Percentiles rank a stretch among this genome's conserved stretches.
Conservation (phyloP, 2,888 invertebrate species). For the Hydraecia micacea region DNA sequence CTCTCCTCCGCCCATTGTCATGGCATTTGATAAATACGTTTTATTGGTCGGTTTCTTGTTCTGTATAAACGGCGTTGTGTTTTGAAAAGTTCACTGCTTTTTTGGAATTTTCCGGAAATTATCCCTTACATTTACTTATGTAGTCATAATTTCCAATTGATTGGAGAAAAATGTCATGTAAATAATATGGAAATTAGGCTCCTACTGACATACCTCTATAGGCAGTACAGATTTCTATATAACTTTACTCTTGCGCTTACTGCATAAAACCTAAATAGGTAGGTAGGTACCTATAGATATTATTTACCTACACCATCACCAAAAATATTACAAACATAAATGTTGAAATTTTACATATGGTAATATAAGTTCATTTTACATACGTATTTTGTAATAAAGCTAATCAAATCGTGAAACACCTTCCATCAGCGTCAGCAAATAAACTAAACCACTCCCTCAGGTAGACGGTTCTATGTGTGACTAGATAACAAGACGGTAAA, state of each 20-base stretch:
- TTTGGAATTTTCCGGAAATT: neutral
- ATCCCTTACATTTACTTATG: neutral
- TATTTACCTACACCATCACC: neutral
- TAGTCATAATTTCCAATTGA: neutral
- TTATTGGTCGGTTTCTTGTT: conserved; percentile 51
- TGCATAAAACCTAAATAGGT: too few species aligned
- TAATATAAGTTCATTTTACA: neutral
- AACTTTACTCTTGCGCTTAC: neutral
- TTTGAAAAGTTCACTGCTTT: conserved; percentile 14
- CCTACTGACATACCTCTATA: neutral
- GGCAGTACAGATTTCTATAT: neutral
- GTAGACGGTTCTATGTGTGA: conserved; percentile 21
- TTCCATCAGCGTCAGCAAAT: neutral
- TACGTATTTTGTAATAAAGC: neutral
- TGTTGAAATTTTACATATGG: neutral
- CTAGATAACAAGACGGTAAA: conserved; percentile 21
- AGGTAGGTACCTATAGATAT: too few species aligned
- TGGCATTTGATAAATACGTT: conserved; percentile 71
- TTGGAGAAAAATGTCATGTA: neutral
- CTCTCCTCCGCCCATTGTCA: conserved; percentile 71
- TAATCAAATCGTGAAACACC: conserved; percentile 7
- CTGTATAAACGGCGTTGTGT: neutral
- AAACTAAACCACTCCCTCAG: conserved; percentile 1
- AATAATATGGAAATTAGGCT: neutral
- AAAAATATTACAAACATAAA: neutral